Evolutionary conservation across 2,113 vertebrate species (phyloP), one percentile per base, ranked within the genome.

Genomic region (Crotophaga sulcirostris): DNA sequence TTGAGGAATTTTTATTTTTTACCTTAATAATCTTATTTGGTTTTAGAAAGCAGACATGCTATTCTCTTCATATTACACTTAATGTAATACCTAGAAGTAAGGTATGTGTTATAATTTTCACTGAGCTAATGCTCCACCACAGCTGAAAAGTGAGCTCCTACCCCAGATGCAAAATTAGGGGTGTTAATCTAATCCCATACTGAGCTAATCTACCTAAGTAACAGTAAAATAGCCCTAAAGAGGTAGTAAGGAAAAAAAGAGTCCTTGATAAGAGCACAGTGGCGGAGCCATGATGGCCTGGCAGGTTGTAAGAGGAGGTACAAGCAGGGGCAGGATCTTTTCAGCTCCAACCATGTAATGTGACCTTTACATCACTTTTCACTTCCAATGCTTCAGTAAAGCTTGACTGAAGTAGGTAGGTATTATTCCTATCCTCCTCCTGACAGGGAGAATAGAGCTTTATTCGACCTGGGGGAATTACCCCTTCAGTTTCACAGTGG

Each of bases 341-440:
- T 47, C 38, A 63, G 18, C 10, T 24, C 29, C n/a, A 47, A 38
- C 0, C 2, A 12, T 1, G 3, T 9, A 36, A 36, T 0, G 0
- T n/a, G 78, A 67, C 18, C 70, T 83, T 79, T n/a, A 44, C 8
- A 19, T 44, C 16, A 17, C 8, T 73, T 52, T 54, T 52, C 6
- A 0, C 29, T 58, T 26, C 29, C 25, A 20, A 34, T 8, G 19
- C 76, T 44, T 54, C 45, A 25, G n/a, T 24, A 69, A 59, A 77
- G n/a, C 14, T 54, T 36, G 47, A 24, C 33, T 51, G 34, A 78
- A 63, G 34, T 7, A 16, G 10, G 67, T 8, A 54, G 24, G 18
- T 15, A 10, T 45, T 73, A 64, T 24, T 88, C 29, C 16, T 36
- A 34, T 12, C 56, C 25, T 60, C 17, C 29, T 70, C 31, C 79